Conservation (phyloP, 2,888 invertebrate genomes). For the Aphidius colemani region DNA sequence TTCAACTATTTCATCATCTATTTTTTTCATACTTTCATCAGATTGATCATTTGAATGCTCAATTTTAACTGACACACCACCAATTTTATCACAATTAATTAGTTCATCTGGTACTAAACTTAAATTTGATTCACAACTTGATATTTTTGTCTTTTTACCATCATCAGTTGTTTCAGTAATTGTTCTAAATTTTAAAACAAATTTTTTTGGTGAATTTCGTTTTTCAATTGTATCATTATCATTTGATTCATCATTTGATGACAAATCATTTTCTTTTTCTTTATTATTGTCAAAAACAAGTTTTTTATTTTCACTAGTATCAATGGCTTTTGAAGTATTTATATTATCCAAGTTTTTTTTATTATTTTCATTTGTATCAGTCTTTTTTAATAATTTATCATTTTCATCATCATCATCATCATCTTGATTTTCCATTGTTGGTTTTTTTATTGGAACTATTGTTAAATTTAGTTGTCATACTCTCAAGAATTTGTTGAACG, state of each 20-base stretch:
- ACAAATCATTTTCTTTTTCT: constrained; percentile 23
- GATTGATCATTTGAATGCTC: constrained; percentile 53
- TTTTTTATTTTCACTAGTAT: neutral
- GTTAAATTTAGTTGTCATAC: constrained; percentile 57
- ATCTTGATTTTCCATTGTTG: neutral
- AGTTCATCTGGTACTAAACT: constrained; percentile 55
- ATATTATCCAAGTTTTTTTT: neutral
- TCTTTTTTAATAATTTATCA: constrained; percentile 5
- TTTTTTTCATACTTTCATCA: constrained; percentile 59
- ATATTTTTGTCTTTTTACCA: constrained; percentile 56
- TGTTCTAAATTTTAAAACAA: constrained; percentile 69
- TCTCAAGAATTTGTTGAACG: constrained; percentile 55
- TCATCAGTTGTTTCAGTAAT: constrained; percentile 58
- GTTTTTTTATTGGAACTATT: neutral
- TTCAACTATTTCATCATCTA: constrained; percentile 61
- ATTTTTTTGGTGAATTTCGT: constrained; percentile 49
- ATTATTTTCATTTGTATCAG: constrained; percentile 19
- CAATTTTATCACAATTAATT: constrained; percentile 52
- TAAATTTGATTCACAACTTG: constrained; percentile 55
- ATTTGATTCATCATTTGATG: constrained; percentile 8
- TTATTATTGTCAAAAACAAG: constrained; percentile 13
- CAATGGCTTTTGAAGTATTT: too few relatives aligned
- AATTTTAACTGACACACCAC: constrained; percentile 58
- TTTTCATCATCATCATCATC: neutral
- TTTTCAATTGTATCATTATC: constrained; percentile 34